These are phyloP conservation scores for Hippocampus guttulatus DNA, from an alignment of 2,113 vertebrate genomes.

Conservation along the genomic window DNA sequence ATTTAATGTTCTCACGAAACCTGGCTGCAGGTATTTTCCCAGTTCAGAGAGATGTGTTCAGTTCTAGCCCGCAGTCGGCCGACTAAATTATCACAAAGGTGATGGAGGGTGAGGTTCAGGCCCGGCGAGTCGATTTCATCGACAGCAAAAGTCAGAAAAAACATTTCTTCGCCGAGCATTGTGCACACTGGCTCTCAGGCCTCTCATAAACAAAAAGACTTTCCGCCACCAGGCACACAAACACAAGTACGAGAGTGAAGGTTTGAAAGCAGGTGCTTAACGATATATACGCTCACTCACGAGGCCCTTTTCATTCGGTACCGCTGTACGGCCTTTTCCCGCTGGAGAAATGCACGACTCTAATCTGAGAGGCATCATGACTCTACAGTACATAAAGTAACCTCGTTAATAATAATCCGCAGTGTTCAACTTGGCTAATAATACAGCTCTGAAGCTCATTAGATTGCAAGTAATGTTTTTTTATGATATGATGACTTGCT, in stretches of 20 bases:
- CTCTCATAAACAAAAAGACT: conserved; percentile 8
- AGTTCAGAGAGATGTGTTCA: background rate
- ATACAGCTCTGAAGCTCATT: background rate
- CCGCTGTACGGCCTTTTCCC: background rate
- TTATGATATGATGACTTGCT: background rate
- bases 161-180: conserved; percentile 12
- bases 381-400: background rate
- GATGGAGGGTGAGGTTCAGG: conserved; percentile 1
- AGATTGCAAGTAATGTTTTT: background rate
- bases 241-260: background rate
- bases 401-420: background rate
- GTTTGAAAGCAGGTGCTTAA: conserved; percentile 1
- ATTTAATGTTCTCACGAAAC: conserved; percentile 3
- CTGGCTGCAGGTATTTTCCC: conserved; percentile 1
- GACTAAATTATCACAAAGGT: conserved; percentile 8
- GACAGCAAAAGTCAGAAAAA: conserved; percentile 5
- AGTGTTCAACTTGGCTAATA: no score
- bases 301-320: background rate
- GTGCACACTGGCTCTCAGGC: background rate
- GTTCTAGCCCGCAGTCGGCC: conserved; percentile 1
- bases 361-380: background rate
- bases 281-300: background rate
- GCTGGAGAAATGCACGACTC: background rate
- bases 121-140: conserved; percentile 6
- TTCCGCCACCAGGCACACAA: conserved; percentile 1